Base-by-base conservation (phyloP, 2,113 vertebrate genomes). In the Anoplopoma fimbria region DNA sequence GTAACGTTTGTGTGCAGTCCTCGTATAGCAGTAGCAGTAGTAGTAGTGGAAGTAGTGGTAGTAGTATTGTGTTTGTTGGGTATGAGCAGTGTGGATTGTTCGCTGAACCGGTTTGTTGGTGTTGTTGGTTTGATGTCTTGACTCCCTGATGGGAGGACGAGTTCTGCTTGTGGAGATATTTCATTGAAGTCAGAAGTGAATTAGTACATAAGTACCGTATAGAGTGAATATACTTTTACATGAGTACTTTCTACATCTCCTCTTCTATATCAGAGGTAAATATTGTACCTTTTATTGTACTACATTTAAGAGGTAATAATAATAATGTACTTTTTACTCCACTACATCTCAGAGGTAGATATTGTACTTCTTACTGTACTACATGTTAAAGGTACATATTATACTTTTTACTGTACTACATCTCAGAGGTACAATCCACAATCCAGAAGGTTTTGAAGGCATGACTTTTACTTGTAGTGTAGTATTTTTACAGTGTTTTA, bases 1-100 rank as follows among this genome's bases (percentile, higher is more conserved):
- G 93, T 94, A 94, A 93, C 40, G 89, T 90, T 69, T 82, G 62
- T 77, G 79, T 85, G 78, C 14, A 65, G 77, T 70, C 55, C 38
- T 60, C 1, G 34, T 36, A 80, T 31, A 14, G 57, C 31, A 60
- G n/a, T 83, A 60, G n/a, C 8, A 49, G 47, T 19, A 21, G 17
- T 49, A 49, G 47, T 6, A 17, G 47, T 6, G 6, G 17, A 19
- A 14, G 53, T 27, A 40, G 64, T 80, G 62, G 15, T 49, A 19
- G 47, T 1, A 10, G 47, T 33, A 34, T 47, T 82, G 51, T 87
- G 60, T 75, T 47, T 85, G 60, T 25, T 27, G 1, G 14, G 9
- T 13, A 23, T 25, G 62, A 63, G 40, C 10, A 23, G 60, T 27
- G 49, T 33, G 57, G 27, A 3, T 58, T 23, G 36, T 63, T 77